Conservation (phyloP, 2,888 invertebrate genomes). For the Bursaphelenchus okinawaensis region DNA sequence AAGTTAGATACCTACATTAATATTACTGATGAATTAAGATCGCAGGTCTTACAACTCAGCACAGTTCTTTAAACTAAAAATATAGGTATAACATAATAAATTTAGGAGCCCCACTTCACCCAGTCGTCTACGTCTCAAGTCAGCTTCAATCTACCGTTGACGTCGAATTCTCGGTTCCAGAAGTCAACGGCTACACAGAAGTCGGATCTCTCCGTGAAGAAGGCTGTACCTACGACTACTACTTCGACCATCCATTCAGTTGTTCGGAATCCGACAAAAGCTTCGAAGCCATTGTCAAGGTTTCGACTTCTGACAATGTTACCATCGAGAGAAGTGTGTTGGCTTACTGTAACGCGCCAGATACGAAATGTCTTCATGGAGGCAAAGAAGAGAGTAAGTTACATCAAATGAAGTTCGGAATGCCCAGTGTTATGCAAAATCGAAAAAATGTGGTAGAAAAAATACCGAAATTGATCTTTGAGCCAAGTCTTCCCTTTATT, state of each 20-base stretch:
- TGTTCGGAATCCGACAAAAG: slow-evolving; percentile 17
- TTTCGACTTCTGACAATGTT: slow-evolving; percentile 20
- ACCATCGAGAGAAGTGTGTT: slow-evolving; percentile 26
- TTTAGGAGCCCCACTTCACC: slow-evolving; percentile 6
- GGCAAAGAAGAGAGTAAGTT: slow-evolving; percentile 14
- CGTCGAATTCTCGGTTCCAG: slow-evolving; percentile 1
- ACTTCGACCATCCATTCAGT: slow-evolving; percentile 17
- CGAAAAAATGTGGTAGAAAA: too few relatives aligned
- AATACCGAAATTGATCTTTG: too few relatives aligned
- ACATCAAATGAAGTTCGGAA: too few relatives aligned
- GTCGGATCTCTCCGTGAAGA: not conserved
- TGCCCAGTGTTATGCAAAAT: too few relatives aligned
- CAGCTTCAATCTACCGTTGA: slow-evolving; percentile 5
- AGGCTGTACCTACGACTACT: slow-evolving; percentile 21
- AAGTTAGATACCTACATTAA: too few relatives aligned
- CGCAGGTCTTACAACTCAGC: too few relatives aligned
- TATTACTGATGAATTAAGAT: too few relatives aligned
- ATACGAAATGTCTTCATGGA: slow-evolving; percentile 29
- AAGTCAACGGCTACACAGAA: slow-evolving; percentile 6
- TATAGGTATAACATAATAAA: too few relatives aligned
- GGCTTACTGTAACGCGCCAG: slow-evolving; percentile 27
- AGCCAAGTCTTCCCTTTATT: too few relatives aligned
- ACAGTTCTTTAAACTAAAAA: too few relatives aligned
- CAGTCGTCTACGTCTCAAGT: slow-evolving; percentile 16
- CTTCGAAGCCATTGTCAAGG: slow-evolving; percentile 18